A percentile compares a stretch with the other conserved stretches of the same genome.
Conservation (phyloP, 2,113 vertebrate genomes). For the mouse (Mus musculus) region DNA sequence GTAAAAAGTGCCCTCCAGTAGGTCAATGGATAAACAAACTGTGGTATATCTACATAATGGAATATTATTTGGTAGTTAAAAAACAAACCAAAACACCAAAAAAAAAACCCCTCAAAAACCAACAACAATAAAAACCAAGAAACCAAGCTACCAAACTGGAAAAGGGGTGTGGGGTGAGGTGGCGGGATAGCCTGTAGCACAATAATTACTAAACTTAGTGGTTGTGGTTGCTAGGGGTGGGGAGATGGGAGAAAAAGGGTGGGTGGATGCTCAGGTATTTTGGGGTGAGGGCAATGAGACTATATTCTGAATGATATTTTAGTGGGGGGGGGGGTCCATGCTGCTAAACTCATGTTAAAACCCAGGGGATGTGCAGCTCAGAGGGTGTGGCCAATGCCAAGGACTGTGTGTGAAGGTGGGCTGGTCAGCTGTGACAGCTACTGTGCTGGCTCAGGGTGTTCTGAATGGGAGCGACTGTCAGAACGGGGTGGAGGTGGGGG, state of each 20-base stretch:
- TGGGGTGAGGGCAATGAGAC: neutral
- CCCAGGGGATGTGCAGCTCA: neutral
- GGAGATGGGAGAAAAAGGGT: neutral
- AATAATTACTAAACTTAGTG: conserved; percentile 33
- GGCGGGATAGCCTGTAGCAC: neutral
- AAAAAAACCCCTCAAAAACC: too few species aligned
- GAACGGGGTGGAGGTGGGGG: too few species aligned
- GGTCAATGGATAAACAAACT: neutral
- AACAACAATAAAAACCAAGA: neutral
- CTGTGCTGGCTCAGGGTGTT: neutral
- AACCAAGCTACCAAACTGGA: conserved; percentile 19
- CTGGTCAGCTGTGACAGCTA: neutral
- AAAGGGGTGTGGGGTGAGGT: neutral
- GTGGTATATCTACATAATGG: neutral
- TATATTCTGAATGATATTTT: neutral
- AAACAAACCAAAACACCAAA: too few species aligned
- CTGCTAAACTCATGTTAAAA: neutral
- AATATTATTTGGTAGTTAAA: conserved; percentile 35
- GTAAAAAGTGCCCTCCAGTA: neutral
- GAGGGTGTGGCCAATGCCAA: neutral
- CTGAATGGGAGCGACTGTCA: too few species aligned
- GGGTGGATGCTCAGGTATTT: neutral
- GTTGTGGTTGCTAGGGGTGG: neutral
- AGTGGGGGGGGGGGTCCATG: neutral
- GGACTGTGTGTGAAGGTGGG: neutral